Conservation (phyloP, 2,888 invertebrate genomes). For the Zeuzera pyrina region DNA sequence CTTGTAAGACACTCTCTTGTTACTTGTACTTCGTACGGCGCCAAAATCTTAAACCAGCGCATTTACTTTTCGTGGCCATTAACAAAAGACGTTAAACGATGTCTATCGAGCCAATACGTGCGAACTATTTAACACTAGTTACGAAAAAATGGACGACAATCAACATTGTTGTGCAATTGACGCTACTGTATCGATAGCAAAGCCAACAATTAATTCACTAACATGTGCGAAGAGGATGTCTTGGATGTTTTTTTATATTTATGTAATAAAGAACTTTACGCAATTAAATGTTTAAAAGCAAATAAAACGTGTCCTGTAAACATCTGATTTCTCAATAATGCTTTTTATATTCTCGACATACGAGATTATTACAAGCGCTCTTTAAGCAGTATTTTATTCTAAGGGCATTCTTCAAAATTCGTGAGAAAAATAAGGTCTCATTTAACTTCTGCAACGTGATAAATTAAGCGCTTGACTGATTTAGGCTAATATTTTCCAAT, state of each 20-base stretch:
- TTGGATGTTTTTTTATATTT: too few relatives aligned
- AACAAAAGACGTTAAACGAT: constrained; percentile 37
- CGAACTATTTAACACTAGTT: constrained; percentile 2
- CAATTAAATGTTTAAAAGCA: not conserved
- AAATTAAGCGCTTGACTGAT: not conserved
- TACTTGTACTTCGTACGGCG: not conserved
- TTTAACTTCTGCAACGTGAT: not conserved
- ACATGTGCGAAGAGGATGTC: too few relatives aligned
- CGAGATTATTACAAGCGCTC: too few relatives aligned
- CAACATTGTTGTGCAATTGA: constrained; percentile 3
- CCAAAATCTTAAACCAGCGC: constrained; percentile 8
- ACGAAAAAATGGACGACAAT: constrained; percentile 3
- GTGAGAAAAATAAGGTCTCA: too few relatives aligned
- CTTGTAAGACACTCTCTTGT: not conserved
- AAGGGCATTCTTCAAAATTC: too few relatives aligned
- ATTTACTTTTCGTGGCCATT: constrained; percentile 40
- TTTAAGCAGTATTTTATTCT: too few relatives aligned
- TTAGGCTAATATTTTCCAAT: constrained; percentile 30
- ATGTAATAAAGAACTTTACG: not conserved
- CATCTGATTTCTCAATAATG: too few relatives aligned
- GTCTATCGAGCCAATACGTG: constrained; percentile 23
- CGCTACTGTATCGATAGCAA: not conserved
- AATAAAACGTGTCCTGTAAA: too few relatives aligned
- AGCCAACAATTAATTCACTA: not conserved
- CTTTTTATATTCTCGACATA: too few relatives aligned